Evolutionary conservation across 2,113 vertebrate species (phyloP).

Genomic region (Spea multiplicata): DNA sequence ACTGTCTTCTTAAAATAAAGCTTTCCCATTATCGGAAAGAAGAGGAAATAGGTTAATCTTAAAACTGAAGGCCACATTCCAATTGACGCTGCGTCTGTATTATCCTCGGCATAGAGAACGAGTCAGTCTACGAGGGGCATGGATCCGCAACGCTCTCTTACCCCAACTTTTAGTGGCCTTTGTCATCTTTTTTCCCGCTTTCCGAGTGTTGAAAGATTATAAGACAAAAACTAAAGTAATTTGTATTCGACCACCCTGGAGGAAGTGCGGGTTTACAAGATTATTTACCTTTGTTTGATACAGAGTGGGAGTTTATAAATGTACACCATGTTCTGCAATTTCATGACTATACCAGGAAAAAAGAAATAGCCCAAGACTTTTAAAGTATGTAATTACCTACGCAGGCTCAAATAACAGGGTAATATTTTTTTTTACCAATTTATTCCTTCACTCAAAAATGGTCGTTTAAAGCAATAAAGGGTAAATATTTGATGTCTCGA

Average conservation of each 20-base stretch:
- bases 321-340: not conserved
- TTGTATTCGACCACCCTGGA: not conserved
- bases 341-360: not conserved
- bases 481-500: not conserved
- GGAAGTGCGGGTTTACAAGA: not conserved
- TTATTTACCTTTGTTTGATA: not conserved
- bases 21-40: slow-evolving; percentile 8
- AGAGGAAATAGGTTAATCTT: slow-evolving; percentile 42
- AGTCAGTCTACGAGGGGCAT: not conserved
- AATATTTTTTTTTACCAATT: not conserved
- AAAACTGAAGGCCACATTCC: slow-evolving; percentile 9
- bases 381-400: not conserved
- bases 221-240: not conserved
- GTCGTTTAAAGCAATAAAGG: slow-evolving; percentile 8
- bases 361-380: not conserved
- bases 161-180: not conserved
- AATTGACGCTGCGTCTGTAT: not conserved
- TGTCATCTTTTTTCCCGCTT: not conserved
- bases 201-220: not conserved
- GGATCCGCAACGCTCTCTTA: not conserved
- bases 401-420: not conserved
- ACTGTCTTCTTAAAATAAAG: slow-evolving; percentile 29
- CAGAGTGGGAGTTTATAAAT: not conserved
- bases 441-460: not conserved
- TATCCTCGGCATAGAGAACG: not conserved